Evolutionary conservation across 2,797 vertebrate species (phyloP).

Genomic region (Characodon lateralis): DNA sequence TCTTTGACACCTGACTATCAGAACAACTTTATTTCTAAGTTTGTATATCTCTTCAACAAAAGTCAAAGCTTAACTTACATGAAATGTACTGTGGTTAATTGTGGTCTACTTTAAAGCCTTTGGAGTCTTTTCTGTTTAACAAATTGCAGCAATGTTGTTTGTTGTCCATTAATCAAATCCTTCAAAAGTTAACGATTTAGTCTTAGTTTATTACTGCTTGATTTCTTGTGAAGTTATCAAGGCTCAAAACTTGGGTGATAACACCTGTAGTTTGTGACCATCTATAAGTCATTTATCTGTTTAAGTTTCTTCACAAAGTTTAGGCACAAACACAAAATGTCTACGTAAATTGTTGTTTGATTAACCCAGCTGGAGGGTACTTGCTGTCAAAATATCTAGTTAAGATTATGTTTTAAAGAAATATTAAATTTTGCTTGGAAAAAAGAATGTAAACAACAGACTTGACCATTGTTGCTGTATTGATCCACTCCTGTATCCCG

Average conservation of each 20-base stretch:
- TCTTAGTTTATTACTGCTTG: neutral
- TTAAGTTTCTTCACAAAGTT: neutral
- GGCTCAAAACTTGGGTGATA: neutral
- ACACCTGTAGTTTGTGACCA: neutral
- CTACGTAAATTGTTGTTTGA: neutral
- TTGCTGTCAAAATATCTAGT: neutral
- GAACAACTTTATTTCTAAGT: neutral
- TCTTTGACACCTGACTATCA: conserved; percentile 4
- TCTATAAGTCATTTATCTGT: neutral
- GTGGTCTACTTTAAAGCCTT: no score
- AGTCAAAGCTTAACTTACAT: neutral
- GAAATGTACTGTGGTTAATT: neutral
- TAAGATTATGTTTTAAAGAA: neutral
- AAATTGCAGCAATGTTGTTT: neutral
- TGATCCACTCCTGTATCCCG: no score
- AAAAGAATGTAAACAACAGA: neutral
- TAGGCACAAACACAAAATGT: neutral
- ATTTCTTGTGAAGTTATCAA: neutral
- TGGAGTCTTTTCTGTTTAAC: neutral
- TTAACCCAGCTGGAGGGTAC: neutral
- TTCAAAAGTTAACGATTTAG: neutral
- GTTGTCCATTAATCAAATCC: neutral
- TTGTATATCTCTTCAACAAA: neutral
- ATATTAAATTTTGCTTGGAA: neutral
- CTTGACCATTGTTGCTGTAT: no score